Evolutionary conservation across 2,113 vertebrate species (phyloP), one percentile per base, ranked within the genome.

Genomic region (Manacus vitellinus): DNA sequence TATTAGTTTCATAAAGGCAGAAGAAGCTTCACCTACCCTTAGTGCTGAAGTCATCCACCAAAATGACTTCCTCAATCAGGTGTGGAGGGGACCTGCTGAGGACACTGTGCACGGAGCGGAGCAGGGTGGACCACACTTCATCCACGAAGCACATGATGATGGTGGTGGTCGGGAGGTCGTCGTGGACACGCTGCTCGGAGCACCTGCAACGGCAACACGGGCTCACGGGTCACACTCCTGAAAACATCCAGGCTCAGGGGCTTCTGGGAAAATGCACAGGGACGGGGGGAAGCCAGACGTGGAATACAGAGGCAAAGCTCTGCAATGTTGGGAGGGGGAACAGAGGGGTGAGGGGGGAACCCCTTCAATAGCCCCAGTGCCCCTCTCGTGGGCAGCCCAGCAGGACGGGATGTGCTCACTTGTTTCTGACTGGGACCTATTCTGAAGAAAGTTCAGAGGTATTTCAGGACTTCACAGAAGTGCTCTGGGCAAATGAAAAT

Each of bases 141-240:
- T 99, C 99, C 95, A 99, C 99, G 6, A 99, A 99, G 92, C 99
- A 99, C 98, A 99, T 99, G 96, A 99, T 99, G 96, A 99, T 95
- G 14, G 97, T 99, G 94, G 99, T 99, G 86, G 96, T 98, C 0
- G 99, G 99, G 37, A 99, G 98, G 85, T 99, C 96, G 2, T 99
- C 55, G 9, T 99, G 99, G 55, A 99, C 98, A 39, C 96, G 43
- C 71, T 98, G 98, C 74, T 98, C 94, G 0, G 98, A 95, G 97
- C 99, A 99, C 93, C 99, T 99, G 95, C 52, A 96, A 87, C 4
- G 12, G 33, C 78, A 84, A 89, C 21, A 86, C 0, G 8, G 88
- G 77, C 41, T 89, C 54, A 39, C 31, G 35, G 80, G 61, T 0
- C 1, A 0, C 15, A 0, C 17, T 18, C 66, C 73, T 6, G 18